Percentiles rank a stretch among this genome's conserved stretches.
These are phyloP conservation scores for Syndactyla subalaris DNA, from an alignment of 2,797 vertebrate species.

Conservation along the genomic window DNA sequence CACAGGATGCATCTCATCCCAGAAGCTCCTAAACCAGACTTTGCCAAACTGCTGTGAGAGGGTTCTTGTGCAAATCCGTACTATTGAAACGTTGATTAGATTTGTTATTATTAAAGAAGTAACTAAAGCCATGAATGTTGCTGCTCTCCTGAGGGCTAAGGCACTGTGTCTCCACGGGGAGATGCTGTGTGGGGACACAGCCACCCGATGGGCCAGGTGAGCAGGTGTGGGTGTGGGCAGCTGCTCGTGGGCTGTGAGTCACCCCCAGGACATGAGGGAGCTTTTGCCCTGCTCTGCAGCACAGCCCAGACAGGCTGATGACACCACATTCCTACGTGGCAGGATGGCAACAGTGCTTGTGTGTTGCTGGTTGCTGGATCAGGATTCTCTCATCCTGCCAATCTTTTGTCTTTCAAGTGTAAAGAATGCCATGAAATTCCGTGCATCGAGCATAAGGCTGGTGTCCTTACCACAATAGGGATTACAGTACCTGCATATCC, in stretches of 20 bases:
- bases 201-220: not conserved
- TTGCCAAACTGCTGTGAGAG: not conserved
- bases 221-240: accelerated
- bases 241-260: accelerated
- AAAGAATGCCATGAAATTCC: not conserved
- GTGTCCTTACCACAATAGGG: not conserved
- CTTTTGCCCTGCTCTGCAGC: not conserved
- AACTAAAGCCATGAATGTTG: not conserved
- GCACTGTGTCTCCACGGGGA: not conserved
- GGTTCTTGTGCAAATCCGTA: accelerated
- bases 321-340: not conserved
- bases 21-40: not conserved
- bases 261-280: not conserved
- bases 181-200: not conserved
- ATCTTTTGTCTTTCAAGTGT: not conserved
- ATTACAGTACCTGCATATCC: not conserved
- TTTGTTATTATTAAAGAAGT: not conserved
- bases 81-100: accelerated
- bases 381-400: not conserved
- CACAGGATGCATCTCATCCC: not conserved
- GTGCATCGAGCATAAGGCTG: not conserved
- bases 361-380: accelerated
- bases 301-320: not conserved
- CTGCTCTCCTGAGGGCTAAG: not conserved
- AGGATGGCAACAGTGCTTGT: accelerated